A percentile compares a stretch with the other conserved stretches of the same genome.
Evolutionary conservation across 2,113 vertebrate genomes (phyloP).

Genomic region (Capreolus pygargus): DNA sequence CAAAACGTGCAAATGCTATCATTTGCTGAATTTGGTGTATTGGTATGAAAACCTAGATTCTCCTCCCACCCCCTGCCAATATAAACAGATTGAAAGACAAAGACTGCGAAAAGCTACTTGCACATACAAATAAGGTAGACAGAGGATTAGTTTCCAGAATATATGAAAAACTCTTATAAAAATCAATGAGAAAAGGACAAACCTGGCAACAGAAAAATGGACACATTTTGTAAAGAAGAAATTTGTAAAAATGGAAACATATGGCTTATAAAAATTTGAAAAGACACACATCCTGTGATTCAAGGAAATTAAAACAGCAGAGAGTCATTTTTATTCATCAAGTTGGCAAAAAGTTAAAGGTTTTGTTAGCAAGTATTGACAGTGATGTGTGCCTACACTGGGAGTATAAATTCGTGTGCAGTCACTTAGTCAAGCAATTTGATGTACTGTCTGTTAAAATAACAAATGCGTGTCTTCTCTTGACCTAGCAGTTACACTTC

Average conservation of each 20-base stretch:
- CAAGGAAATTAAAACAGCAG: background rate
- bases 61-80: background rate
- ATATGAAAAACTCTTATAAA: background rate
- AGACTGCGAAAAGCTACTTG: background rate
- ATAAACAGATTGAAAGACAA: background rate
- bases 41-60: background rate
- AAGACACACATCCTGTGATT: background rate
- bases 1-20: background rate
- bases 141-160: background rate
- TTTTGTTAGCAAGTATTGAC: background rate
- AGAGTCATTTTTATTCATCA: background rate
- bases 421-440: background rate
- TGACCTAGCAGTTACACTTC: background rate
- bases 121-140: background rate
- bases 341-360: conserved; percentile 7
- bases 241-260: background rate
- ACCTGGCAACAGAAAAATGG: background rate
- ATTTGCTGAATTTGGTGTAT: background rate
- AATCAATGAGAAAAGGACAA: background rate
- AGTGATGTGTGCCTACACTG: background rate
- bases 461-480: background rate
- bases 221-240: background rate
- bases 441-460: background rate
- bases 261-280: background rate
- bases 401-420: background rate